Base-by-base conservation (phyloP, 2,888 invertebrate genomes). In the Pyrocoelia pectoralis region DNA sequence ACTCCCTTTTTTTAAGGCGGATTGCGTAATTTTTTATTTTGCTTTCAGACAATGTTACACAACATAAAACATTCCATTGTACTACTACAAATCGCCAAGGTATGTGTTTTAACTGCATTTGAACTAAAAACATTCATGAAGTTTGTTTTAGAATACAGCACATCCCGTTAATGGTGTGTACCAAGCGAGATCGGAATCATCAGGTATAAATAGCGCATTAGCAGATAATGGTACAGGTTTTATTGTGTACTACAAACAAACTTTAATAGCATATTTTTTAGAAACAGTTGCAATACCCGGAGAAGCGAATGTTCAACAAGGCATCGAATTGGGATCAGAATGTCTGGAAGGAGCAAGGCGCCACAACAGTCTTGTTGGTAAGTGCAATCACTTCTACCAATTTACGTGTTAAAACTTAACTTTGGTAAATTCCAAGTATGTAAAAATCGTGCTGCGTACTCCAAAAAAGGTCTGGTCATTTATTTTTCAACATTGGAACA, bases 21-120 rank as follows among this genome's bases (percentile, higher is more conserved):
- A 12, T 43, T 9, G 8, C 6, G 24, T 24, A 24, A 24, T 6
- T 24, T 24, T 24, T 6, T 24, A 24, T 6, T 24, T 24, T 24
- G 4, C 6, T 86, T 85, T 66, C 85, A 95, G 92, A 89, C 89
- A 67, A 94, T 98, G 91, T 87, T 98, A 81, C 97, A 98, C 84
- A 93, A 97, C 75, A 94, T 98, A 71, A 98, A 98, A 84, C 98
- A 98, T 87, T 94, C 97, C 76, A 98, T 98, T 83, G 97, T 98
- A 70, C 89, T 97, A 77, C 87, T 98, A 73, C 98, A 98, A 88
- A 97, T 98, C 81, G 95, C 97, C 73, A 98, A 98, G 90, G 95
- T 95, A 84, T 77, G 77, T 28, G 3, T 50, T 29, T 52, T 5
- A n/a, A 14, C 33, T 46, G 14, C 28, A 28, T 13, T 24, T n/a